phyloP scores from a whole-genome alignment of 2,888 invertebrate species.

The Apoda limacodes region DNA sequence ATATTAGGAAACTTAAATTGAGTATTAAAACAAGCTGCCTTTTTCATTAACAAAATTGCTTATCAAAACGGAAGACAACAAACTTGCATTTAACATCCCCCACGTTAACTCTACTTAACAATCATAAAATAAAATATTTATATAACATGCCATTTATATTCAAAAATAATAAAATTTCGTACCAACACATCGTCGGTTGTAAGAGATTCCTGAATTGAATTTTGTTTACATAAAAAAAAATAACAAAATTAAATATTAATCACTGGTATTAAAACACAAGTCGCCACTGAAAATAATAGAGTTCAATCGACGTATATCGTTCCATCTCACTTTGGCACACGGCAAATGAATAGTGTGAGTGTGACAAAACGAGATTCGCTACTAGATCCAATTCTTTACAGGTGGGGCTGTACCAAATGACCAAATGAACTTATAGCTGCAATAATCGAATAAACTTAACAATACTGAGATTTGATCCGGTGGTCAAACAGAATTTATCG shows the following conservation, averaged over 20 bases:
- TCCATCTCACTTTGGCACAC: slow-evolving; percentile 11
- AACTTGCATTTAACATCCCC: slow-evolving; percentile 24
- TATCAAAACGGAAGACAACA: slow-evolving; percentile 53
- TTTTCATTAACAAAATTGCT: slow-evolving; percentile 28
- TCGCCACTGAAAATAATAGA: too few species aligned
- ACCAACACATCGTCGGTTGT: too few species aligned
- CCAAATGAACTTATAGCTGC: too few species aligned
- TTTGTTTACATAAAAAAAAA: too few species aligned
- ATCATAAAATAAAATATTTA: slow-evolving; percentile 35
- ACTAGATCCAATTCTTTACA: too few species aligned
- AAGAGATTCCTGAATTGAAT: too few species aligned
- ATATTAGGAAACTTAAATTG: too few species aligned
- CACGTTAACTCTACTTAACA: slow-evolving; percentile 24
- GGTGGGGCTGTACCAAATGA: too few species aligned
- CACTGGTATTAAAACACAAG: too few species aligned
- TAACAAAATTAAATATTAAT: too few species aligned
- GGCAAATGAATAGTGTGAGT: slow-evolving; percentile 11
- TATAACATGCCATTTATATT: slow-evolving; percentile 18
- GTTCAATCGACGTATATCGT: too few species aligned
- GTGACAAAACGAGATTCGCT: slow-evolving; percentile 23
- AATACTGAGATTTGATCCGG: slow-evolving; percentile 60
- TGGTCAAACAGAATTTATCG: slow-evolving; percentile 35
- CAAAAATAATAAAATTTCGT: too few species aligned
- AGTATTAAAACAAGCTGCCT: slow-evolving; percentile 27
- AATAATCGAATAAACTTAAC: slow-evolving; percentile 43